Evolutionary conservation across 2,797 vertebrate species (phyloP), one percentile per base, ranked within the genome.

Genomic region (Enteromius radiatus): DNA sequence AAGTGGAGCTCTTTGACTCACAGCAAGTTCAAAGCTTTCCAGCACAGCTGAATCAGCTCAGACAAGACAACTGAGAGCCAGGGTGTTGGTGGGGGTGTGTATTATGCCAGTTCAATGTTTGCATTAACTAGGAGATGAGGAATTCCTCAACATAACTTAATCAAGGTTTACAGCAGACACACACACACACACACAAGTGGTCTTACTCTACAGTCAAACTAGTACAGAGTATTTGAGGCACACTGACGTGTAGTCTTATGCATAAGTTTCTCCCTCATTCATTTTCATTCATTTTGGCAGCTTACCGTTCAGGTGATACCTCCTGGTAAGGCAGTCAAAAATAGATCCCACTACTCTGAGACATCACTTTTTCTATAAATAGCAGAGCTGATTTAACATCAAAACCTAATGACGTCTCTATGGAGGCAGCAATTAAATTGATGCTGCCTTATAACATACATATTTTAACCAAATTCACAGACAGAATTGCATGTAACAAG

Each of bases 141-240:
- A 93, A 93, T 94, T 93, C 89, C 88, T 76, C 89, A 87, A 88
- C 81, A 43, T 81, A 7, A 86, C 19, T 41, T 14, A 74, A 28
- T 84, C 49, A 84, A 82, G 38, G 69, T 15, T 84, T 69, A 56
- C 23, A 49, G 33, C 56, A 43, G 21, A 64, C 28, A 61, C 33
- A 75, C 33, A 65, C 6, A 28, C 61, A 23, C 64, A 45, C 6
- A 64, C 31, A 73, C 52, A 49, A 83, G 1, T 68, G 52, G 56
- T 71, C 49, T 74, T 36, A 26, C 41, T 78, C 56, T 59, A 64
- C 65, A 81, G 14, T 28, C 38, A 78, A 63, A 81, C 54, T 75
- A 21, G 43, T 43, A 79, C 77, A 68, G 21, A 41, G 7, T 43
- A 59, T 76, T 49, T 41, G 14, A 31, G 59, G 21, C 52, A 49